Evolutionary conservation across 2,113 vertebrate genomes (phyloP).

Genomic region (Notechis scutatus): DNA sequence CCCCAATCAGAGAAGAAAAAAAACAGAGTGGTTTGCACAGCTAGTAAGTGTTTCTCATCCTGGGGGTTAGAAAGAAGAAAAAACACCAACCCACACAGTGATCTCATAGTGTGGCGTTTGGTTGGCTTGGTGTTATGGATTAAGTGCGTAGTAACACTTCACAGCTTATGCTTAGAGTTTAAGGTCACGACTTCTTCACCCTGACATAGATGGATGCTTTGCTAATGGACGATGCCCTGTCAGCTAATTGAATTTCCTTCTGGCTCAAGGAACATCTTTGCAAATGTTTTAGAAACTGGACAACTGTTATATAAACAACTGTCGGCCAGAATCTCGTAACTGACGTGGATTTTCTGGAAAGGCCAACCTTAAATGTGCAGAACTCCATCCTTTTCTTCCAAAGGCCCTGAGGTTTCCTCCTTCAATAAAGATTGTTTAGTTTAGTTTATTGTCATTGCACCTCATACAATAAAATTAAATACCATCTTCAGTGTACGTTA

Average conservation of each 20-base stretch:
- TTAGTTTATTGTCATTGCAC: no score
- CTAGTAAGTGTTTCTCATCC: neutral
- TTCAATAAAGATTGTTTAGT: neutral
- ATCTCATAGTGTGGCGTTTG: neutral
- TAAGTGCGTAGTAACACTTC: slow-evolving; percentile 16
- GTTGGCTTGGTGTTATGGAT: neutral
- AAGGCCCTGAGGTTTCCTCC: neutral
- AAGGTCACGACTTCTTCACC: slow-evolving; percentile 27
- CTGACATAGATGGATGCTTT: slow-evolving; percentile 22
- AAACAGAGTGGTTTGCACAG: neutral
- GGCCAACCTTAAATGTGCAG: neutral
- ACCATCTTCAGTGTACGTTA: no score
- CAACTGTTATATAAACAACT: neutral
- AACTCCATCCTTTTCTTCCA: neutral
- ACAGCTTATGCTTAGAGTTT: slow-evolving; percentile 43
- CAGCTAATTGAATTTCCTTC: slow-evolving; percentile 35
- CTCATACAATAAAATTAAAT: no score
- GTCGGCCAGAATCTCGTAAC: neutral
- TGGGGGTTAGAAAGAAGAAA: neutral
- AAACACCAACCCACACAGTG: neutral
- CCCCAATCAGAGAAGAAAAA: neutral
- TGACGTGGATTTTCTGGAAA: neutral
- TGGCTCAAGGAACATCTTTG: slow-evolving; percentile 6
- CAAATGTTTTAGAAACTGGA: slow-evolving; percentile 13
- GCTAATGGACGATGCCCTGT: slow-evolving; percentile 24